Evolutionary conservation across 2,888 invertebrate species (phyloP).

Genomic region (Pyrochroa serraticornis): DNA sequence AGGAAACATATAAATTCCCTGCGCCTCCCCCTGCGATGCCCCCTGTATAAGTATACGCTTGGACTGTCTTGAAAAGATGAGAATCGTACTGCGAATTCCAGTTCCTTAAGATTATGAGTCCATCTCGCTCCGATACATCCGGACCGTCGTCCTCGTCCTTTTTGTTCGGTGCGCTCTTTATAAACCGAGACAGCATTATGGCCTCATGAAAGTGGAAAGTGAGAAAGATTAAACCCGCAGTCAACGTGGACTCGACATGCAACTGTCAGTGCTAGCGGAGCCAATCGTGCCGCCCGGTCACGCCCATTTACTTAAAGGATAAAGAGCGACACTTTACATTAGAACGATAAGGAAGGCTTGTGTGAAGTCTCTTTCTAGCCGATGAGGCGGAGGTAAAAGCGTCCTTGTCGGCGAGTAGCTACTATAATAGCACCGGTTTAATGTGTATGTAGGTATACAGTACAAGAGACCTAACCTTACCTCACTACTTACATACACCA

Average conservation of each 20-base stretch:
- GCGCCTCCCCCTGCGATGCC: slow-evolving; percentile 33
- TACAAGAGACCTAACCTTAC: slow-evolving; percentile 53
- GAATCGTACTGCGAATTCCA: slow-evolving; percentile 57
- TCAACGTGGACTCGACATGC: slow-evolving; percentile 53
- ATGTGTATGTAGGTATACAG: slow-evolving; percentile 52
- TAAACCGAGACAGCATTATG: slow-evolving; percentile 49
- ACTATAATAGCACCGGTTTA: slow-evolving; percentile 57
- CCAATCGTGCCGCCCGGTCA: slow-evolving; percentile 44
- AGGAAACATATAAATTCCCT: slow-evolving; percentile 55
- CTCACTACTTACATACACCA: slow-evolving; percentile 56
- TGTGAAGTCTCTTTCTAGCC: slow-evolving; percentile 41
- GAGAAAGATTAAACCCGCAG: slow-evolving; percentile 47
- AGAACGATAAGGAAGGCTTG: slow-evolving; percentile 51
- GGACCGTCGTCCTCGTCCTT: slow-evolving; percentile 27
- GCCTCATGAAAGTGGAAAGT: slow-evolving; percentile 45
- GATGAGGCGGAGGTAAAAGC: slow-evolving; percentile 43
- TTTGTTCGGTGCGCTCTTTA: slow-evolving; percentile 35
- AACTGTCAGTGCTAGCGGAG: slow-evolving; percentile 38
- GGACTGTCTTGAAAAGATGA: slow-evolving; percentile 58
- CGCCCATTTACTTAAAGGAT: slow-evolving; percentile 58
- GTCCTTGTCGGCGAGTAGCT: slow-evolving; percentile 55
- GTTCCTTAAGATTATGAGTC: slow-evolving; percentile 55
- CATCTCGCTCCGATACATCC: slow-evolving; percentile 45
- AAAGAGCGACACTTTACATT: slow-evolving; percentile 55
- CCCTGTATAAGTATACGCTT: slow-evolving; percentile 54